These are phyloP conservation scores for Teleopsis dalmanni DNA, from an alignment of 1,140 invertebrate genomes.

Conservation along the genomic window DNA sequence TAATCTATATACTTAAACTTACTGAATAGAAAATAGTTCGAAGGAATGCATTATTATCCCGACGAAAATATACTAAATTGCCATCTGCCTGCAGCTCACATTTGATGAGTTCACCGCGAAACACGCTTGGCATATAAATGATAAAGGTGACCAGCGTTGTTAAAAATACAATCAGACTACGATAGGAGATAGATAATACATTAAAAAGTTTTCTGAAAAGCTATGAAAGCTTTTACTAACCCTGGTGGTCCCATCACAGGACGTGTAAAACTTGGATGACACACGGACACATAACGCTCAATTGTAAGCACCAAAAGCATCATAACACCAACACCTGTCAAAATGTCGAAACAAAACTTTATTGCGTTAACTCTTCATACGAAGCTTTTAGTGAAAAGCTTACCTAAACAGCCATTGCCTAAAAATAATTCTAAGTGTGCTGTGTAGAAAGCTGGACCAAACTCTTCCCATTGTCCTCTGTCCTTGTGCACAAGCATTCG, in stretches of 20 bases:
- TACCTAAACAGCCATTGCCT: conserved; percentile 65
- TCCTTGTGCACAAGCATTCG: conserved; percentile 60
- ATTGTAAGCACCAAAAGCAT: conserved; percentile 72
- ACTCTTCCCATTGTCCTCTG: conserved; percentile 55
- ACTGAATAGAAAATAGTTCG: conserved; percentile 50
- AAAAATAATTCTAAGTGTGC: conserved; percentile 66
- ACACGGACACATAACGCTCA: conserved; percentile 74
- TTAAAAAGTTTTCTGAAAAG: not conserved
- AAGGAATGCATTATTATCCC: conserved; percentile 51
- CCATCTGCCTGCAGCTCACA: conserved; percentile 48
- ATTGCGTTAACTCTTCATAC: not conserved
- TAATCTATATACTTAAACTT: conserved; percentile 10
- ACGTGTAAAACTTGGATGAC: conserved; percentile 60
- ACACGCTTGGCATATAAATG: conserved; percentile 57
- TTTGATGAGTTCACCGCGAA: conserved; percentile 53
- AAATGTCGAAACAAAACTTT: not conserved
- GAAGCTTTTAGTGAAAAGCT: conserved; percentile 15
- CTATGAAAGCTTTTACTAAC: conserved; percentile 19
- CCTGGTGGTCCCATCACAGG: conserved; percentile 53
- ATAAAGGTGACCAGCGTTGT: conserved; percentile 57
- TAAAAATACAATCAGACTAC: conserved; percentile 51
- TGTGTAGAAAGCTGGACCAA: conserved; percentile 62
- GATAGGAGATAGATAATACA: not conserved
- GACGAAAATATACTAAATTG: conserved; percentile 50
- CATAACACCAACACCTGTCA: conserved; percentile 61